Conservation (phyloP, 2,113 vertebrate genomes). For the Gracilinanus agilis region DNA sequence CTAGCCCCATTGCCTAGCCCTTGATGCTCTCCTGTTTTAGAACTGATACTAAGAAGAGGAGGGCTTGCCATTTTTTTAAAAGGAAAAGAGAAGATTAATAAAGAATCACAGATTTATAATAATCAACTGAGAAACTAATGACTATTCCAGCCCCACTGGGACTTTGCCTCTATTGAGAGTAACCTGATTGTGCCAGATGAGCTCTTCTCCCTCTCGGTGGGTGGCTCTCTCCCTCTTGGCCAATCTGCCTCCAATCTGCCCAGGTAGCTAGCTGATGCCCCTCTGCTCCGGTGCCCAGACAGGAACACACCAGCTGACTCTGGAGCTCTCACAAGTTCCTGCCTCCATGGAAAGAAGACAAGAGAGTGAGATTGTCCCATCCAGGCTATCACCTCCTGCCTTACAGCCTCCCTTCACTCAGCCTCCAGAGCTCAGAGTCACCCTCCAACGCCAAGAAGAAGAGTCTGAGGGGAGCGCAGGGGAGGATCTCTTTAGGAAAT, state of each 20-base stretch:
- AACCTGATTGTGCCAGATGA: background rate
- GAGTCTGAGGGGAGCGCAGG: accelerated
- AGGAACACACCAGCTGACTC: background rate
- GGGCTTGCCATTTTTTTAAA: too few relatives aligned
- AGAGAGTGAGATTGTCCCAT: background rate
- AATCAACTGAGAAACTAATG: background rate
- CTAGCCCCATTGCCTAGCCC: too few relatives aligned
- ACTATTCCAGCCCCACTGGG: background rate
- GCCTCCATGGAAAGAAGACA: too few relatives aligned
- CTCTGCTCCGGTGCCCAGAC: background rate
- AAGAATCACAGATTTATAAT: background rate
- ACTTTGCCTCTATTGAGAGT: background rate
- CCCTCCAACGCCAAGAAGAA: background rate
- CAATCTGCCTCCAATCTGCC: background rate
- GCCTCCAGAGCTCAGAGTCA: background rate
- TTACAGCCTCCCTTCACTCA: too few relatives aligned
- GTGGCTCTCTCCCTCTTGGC: background rate
- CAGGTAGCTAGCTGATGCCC: background rate
- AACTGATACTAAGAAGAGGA: too few relatives aligned
- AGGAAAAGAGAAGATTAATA: too few relatives aligned
- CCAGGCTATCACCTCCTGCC: background rate
- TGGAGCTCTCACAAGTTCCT: background rate
- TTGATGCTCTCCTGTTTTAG: too few relatives aligned
- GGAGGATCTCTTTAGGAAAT: background rate
- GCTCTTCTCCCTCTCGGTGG: background rate